Conservation (phyloP, 2,113 vertebrate species). For the Callaeas wilsoni region DNA sequence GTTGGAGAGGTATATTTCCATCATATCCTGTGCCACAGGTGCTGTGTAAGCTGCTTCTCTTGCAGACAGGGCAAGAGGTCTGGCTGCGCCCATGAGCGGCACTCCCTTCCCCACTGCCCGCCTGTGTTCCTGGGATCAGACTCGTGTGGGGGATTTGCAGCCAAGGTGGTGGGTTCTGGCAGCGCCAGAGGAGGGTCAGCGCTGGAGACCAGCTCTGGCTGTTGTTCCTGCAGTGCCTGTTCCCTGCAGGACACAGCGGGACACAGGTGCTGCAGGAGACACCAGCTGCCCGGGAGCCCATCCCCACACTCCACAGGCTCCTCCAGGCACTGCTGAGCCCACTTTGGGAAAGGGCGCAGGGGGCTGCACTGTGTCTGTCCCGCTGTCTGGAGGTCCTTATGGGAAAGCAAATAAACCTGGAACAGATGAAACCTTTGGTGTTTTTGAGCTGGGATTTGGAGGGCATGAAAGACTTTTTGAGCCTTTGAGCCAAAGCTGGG, state of each 20-base stretch:
- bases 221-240: neutral
- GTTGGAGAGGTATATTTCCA: neutral
- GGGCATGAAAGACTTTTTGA: neutral
- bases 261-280: neutral
- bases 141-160: neutral
- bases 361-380: neutral
- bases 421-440: neutral
- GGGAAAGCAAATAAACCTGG: neutral
- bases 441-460: neutral
- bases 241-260: neutral
- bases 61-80: neutral
- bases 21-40: neutral
- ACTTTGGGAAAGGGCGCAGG: fast-evolving
- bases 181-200: neutral
- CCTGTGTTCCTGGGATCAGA: neutral
- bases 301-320: neutral
- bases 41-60: neutral
- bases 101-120: neutral
- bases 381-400: fast-evolving
- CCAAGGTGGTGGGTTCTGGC: neutral
- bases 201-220: neutral
- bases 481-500: neutral
- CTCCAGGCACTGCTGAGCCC: neutral
- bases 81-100: neutral
- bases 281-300: neutral